A percentile compares a stretch with the other conserved stretches of the same genome.
Conservation (phyloP, 2,888 invertebrate genomes). For the Drosophila merina region DNA sequence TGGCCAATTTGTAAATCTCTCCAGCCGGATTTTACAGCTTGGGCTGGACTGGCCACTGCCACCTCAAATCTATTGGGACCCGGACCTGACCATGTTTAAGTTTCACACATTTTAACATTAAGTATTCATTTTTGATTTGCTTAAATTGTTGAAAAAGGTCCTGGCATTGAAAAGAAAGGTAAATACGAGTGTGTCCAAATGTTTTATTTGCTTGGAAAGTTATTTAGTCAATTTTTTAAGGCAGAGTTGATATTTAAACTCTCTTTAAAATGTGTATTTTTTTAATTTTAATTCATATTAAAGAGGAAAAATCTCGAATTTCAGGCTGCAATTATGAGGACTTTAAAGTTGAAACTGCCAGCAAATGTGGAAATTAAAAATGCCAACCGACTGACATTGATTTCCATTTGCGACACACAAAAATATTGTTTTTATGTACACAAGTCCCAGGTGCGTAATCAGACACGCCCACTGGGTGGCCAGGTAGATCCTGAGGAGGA, state of each 20-base stretch:
- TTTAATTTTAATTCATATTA: too few relatives aligned
- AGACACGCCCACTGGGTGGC: slow-evolving; percentile 25
- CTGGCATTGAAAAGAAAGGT: background rate
- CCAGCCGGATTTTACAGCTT: slow-evolving; percentile 5
- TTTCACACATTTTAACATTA: slow-evolving; percentile 44
- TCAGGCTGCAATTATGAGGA: background rate
- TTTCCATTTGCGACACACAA: slow-evolving; percentile 7
- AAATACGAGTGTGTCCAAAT: background rate
- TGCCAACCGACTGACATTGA: slow-evolving; percentile 7
- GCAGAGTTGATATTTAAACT: too few relatives aligned
- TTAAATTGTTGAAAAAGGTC: slow-evolving; percentile 5
- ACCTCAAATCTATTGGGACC: slow-evolving; percentile 18
- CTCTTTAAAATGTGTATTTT: too few relatives aligned
- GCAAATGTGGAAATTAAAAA: background rate
- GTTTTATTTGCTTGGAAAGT: too few relatives aligned
- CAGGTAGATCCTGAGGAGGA: slow-evolving; percentile 8
- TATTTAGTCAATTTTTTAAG: too few relatives aligned
- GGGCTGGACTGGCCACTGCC: background rate
- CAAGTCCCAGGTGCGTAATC: slow-evolving; percentile 69
- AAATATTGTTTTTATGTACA: background rate
- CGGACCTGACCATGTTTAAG: slow-evolving; percentile 35
- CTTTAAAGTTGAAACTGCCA: background rate
- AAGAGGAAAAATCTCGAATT: background rate
- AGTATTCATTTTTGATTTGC: slow-evolving; percentile 47
- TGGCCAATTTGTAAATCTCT: slow-evolving; percentile 65